phyloP scores from a whole-genome alignment of 2,888 invertebrate genomes.

The Cheiracanthium punctorium region DNA sequence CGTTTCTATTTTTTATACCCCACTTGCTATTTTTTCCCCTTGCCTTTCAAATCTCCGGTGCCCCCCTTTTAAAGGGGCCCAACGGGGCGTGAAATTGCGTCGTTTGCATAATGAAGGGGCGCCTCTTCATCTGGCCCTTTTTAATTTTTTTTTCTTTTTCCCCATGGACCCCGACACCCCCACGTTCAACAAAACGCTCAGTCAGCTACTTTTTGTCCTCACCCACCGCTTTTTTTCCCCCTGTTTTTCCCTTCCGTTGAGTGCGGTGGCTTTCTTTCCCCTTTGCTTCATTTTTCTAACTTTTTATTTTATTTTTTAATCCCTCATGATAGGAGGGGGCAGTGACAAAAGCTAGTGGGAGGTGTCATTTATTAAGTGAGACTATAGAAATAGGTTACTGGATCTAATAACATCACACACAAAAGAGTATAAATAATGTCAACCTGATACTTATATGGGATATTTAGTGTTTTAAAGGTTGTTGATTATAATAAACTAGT shows the following conservation, averaged over 20 bases:
- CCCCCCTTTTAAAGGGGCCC: constrained; percentile 52
- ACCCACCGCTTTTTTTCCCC: background rate
- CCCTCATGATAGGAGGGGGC: constrained; percentile 32
- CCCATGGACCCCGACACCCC: constrained; percentile 53
- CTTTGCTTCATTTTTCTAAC: constrained; percentile 7
- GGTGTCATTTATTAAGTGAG: constrained; percentile 66
- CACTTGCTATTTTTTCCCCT: constrained; percentile 36
- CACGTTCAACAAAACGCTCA: constrained; percentile 47
- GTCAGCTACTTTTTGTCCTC: constrained; percentile 51
- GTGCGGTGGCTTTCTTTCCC: constrained; percentile 1
- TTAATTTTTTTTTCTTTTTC: constrained; percentile 26
- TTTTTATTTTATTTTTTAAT: constrained; percentile 18
- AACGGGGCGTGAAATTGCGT: constrained; percentile 70
- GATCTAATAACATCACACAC: background rate
- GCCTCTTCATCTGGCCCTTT: constrained; percentile 52
- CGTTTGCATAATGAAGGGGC: constrained; percentile 70
- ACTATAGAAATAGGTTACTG: constrained; percentile 1
- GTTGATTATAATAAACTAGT: too few species aligned
- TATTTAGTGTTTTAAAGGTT: too few species aligned
- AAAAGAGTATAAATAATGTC: too few species aligned
- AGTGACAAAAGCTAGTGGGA: constrained; percentile 60
- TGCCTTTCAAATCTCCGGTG: constrained; percentile 57
- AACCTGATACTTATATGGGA: too few species aligned
- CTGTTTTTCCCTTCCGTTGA: constrained; percentile 14
- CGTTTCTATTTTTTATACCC: background rate